Percentiles rank a stretch among this genome's conserved stretches.
Conservation (phyloP, 1,140 invertebrate genomes). For the Manduca sexta region DNA sequence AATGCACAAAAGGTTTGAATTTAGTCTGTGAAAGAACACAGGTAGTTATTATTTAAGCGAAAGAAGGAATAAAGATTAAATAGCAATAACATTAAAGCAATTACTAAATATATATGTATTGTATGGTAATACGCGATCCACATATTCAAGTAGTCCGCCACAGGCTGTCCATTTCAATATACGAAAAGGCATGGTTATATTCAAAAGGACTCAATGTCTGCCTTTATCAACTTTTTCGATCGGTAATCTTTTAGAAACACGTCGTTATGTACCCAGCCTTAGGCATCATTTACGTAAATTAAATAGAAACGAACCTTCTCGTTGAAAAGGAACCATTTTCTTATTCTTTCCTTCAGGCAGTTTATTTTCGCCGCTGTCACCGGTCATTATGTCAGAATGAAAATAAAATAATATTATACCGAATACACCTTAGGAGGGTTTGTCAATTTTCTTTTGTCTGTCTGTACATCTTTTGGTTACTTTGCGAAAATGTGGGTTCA, state of each 20-base stretch:
- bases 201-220: neutral
- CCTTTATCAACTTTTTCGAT: too few species aligned
- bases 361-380: conserved; percentile 31
- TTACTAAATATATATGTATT: too few species aligned
- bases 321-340: conserved; percentile 31
- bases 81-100: too few species aligned
- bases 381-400: conserved; percentile 31
- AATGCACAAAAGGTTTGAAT: too few species aligned
- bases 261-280: conserved; percentile 1
- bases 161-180: neutral
- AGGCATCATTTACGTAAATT: conserved; percentile 32
- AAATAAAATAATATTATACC: conserved; percentile 23
- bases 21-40: too few species aligned
- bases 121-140: too few species aligned
- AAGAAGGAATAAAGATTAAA: too few species aligned
- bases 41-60: too few species aligned
- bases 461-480: too few species aligned
- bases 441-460: too few species aligned
- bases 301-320: conserved; percentile 30
- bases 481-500: too few species aligned
- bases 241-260: neutral
- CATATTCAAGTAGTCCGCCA: neutral
- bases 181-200: neutral
- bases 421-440: neutral
- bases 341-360: conserved; percentile 28